Evolutionary conservation across 2,113 vertebrate genomes (phyloP).

Genomic region (Enhydra lutris): DNA sequence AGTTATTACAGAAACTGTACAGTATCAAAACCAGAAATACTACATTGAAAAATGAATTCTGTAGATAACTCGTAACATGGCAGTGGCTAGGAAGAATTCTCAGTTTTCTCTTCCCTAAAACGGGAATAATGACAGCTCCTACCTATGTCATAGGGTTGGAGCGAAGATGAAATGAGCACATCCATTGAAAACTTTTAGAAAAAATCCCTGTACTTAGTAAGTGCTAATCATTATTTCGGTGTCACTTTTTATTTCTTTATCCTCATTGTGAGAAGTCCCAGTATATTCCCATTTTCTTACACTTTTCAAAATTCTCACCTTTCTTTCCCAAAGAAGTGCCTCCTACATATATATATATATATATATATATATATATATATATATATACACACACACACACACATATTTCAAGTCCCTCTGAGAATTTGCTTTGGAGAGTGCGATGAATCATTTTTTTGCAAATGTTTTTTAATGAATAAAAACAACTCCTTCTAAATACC

Average conservation of each 20-base stretch:
- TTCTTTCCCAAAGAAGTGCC: not conserved
- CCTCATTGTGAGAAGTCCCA: not conserved
- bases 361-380: too few relatives aligned
- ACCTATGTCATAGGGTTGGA: not conserved
- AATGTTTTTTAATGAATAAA: not conserved
- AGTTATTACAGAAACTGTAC: not conserved
- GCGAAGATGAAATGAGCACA: not conserved
- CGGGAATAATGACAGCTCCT: not conserved
- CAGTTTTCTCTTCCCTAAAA: not conserved
- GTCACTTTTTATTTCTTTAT: not conserved
- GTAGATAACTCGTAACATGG: not conserved
- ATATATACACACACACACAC: too few relatives aligned
- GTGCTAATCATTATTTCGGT: not conserved
- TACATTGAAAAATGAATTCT: not conserved
- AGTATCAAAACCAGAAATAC: not conserved
- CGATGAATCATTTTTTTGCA: not conserved
- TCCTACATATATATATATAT: too few relatives aligned
- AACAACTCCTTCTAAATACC: not conserved
- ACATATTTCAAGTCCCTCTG: not conserved
- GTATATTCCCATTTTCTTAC: not conserved
- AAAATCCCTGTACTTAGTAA: not conserved
- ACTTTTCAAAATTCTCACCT: not conserved
- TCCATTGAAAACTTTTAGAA: not conserved
- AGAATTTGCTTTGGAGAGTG: not conserved
- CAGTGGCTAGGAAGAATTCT: not conserved